Conservation (phyloP, 2,888 invertebrate species). For the Eupithecia insigniata region DNA sequence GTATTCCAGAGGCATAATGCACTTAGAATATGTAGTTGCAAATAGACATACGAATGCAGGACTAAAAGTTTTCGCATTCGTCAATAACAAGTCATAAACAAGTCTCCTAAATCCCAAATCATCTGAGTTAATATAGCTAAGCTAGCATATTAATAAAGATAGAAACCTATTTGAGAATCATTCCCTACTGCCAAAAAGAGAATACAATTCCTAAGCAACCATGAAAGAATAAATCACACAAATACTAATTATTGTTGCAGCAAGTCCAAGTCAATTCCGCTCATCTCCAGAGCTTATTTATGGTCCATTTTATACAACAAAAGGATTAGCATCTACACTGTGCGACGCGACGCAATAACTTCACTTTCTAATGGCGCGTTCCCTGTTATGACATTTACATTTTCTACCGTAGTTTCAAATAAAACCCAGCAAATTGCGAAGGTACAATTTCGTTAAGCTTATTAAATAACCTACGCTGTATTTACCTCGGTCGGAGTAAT, state of each 20-base stretch:
- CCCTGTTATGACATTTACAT: constrained; percentile 67
- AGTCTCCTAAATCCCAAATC: background rate
- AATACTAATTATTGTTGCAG: constrained; percentile 72
- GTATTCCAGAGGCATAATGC: background rate
- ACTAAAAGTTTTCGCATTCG: no score
- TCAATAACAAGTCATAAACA: no score
- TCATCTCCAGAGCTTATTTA: constrained; percentile 59
- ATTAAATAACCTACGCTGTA: constrained; percentile 69
- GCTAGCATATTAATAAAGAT: background rate
- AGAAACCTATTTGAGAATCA: background rate
- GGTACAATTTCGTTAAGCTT: constrained; percentile 56
- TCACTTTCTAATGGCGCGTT: constrained; percentile 69
- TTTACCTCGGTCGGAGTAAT: constrained; percentile 71
- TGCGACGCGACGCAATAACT: constrained; percentile 67
- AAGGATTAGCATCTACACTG: constrained; percentile 59
- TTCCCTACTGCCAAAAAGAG: constrained; percentile 23
- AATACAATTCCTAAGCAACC: constrained; percentile 36
- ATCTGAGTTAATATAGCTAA: background rate
- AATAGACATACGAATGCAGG: no score
- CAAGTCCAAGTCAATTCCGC: constrained; percentile 73
- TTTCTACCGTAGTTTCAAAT: constrained; percentile 54
- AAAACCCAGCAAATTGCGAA: constrained; percentile 47
- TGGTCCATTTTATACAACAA: constrained; percentile 68
- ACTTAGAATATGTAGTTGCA: no score
- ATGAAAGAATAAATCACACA: constrained; percentile 57